Percentiles rank a stretch among this genome's conserved stretches.
Evolutionary conservation across 2,797 vertebrate species (phyloP).

Genomic region (Myiotriccus ornatus): DNA sequence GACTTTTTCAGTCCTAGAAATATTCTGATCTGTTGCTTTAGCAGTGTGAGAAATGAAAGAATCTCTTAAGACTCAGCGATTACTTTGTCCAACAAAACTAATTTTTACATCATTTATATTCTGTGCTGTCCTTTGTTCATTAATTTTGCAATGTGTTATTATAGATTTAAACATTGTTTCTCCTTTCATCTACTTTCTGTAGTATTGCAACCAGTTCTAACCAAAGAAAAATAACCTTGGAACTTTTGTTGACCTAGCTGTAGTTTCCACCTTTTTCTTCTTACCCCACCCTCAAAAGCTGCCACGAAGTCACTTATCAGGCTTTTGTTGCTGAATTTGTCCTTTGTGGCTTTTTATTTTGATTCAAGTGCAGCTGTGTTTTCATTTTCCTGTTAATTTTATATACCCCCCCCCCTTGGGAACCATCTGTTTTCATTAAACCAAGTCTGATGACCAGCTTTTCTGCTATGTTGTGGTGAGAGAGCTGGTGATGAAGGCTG

Average conservation of each 20-base stretch:
- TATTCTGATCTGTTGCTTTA: background rate
- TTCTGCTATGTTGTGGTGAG: constrained; percentile 55
- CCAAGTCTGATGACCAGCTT: constrained; percentile 26
- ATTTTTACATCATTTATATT: background rate
- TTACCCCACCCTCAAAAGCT: background rate
- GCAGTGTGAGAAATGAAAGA: background rate
- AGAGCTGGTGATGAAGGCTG: background rate
- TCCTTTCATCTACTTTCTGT: background rate
- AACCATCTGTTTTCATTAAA: constrained; percentile 44
- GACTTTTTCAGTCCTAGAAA: background rate
- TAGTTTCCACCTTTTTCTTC: background rate
- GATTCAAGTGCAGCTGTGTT: constrained; percentile 56
- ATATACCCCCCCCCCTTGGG: background rate
- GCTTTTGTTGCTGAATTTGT: constrained; percentile 1
- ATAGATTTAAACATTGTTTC: background rate
- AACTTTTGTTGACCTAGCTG: background rate
- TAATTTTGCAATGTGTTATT: background rate
- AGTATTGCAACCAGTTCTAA: background rate
- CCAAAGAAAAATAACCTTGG: background rate
- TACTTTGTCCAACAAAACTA: background rate
- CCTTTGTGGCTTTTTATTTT: constrained; percentile 47
- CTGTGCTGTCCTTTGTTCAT: background rate
- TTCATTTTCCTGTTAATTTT: constrained; percentile 31
- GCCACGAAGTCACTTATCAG: constrained; percentile 44
- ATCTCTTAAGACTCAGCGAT: background rate